Conservation (phyloP, 2,888 invertebrate genomes). For the Choristoneura rosaceana region DNA sequence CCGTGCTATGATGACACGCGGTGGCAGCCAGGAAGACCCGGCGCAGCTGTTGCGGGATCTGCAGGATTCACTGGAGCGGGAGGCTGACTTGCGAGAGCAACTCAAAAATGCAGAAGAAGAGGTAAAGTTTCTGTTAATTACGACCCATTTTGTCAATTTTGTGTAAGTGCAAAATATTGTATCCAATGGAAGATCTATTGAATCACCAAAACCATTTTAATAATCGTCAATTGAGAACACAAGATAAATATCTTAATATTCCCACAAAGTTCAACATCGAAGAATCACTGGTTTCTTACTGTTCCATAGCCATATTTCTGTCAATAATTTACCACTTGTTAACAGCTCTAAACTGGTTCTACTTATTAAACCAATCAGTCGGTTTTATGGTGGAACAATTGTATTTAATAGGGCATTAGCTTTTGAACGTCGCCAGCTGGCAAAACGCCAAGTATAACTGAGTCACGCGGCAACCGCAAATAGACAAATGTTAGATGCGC, state of each 20-base stretch:
- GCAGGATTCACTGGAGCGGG: slow-evolving; percentile 96
- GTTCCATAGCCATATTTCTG: slow-evolving; percentile 41
- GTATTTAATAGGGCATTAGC: slow-evolving; percentile 70
- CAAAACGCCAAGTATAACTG: slow-evolving; percentile 63
- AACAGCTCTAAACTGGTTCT: slow-evolving; percentile 54
- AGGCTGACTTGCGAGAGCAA: slow-evolving; percentile 97
- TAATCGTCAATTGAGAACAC: not conserved
- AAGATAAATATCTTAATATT: not conserved
- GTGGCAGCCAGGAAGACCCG: slow-evolving; percentile 93
- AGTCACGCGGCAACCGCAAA: slow-evolving; percentile 66
- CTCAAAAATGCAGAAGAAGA: slow-evolving; percentile 97
- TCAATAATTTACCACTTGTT: slow-evolving; percentile 53
- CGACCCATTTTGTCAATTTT: not conserved
- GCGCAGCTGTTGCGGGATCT: slow-evolving; percentile 93
- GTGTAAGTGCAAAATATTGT: not conserved
- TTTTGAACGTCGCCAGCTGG: slow-evolving; percentile 65
- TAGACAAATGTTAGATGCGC: slow-evolving; percentile 50
- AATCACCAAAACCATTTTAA: not conserved
- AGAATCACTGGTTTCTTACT: not conserved
- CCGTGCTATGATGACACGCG: slow-evolving; percentile 90
- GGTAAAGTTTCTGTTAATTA: slow-evolving; percentile 74
- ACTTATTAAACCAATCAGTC: slow-evolving; percentile 57
- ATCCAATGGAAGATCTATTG: not conserved
- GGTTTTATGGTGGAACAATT: slow-evolving; percentile 64
- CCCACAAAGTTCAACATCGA: not conserved